Evolutionary conservation across 1,140 invertebrate species (phyloP), one percentile per base, ranked within the genome.

Genomic region (Lineus longissimus): DNA sequence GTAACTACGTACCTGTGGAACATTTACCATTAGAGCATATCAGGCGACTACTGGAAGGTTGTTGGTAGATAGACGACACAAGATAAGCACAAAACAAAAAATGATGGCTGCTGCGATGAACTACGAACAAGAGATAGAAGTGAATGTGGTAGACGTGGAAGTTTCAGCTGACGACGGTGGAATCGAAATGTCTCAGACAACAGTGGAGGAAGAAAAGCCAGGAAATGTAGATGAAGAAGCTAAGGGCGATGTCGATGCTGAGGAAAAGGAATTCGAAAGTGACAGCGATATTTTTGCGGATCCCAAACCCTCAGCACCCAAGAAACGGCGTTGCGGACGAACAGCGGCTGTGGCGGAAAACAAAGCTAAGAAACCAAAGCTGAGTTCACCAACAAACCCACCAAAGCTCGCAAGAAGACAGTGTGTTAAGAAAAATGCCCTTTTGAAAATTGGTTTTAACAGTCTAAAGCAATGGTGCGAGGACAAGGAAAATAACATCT

Each of bases 11-110:
- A 6, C 6, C 47, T 51, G 47, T 51, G n/a, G 47, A n/a, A n/a
- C 47, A 51, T n/a, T 51, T 51, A 51, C 47, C 47, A 6, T 51
- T 51, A n/a, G 47, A 51, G n/a, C 47, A 51, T n/a, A 51, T 51
- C n/a, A 51, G 25, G n/a, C n/a, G n/a, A 51, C 47, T 51, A 6
- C n/a, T 51, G n/a, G 47, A 51, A 27, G n/a, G 47, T 51, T 4
- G 6, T 51, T 51, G 47, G 47, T 51, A 51, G 25, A 43, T 43
- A 13, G n/a, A n/a, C n/a, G n/a, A n/a, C n/a, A n/a, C n/a, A n/a
- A n/a, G n/a, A n/a, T n/a, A n/a, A n/a, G n/a, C n/a, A n/a, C n/a
- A n/a, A n/a, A 43, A 11, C 11, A 43, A 13, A 43, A 6, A 9
- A 51, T 51, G 47, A 51, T 51, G 47, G 47, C 47, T 6, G 4